Conservation (phyloP, 37 sponge, comb jelly and placozoan species). For the Eunapius fragilis region DNA sequence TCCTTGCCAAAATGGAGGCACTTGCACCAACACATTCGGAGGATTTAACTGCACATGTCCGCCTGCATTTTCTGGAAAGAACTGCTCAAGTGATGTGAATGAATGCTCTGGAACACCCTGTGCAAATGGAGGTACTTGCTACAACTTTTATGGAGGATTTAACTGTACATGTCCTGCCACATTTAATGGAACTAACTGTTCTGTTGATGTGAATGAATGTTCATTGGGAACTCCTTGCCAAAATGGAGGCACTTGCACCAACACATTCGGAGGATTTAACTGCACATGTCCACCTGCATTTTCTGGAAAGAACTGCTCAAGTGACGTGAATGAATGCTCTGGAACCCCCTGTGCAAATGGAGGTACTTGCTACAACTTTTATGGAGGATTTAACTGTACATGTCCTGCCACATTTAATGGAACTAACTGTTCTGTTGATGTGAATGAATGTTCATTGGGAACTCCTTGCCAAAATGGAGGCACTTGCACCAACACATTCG, state of each 20-base stretch:
- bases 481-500: not conserved
- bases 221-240: not conserved
- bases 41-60: conserved; percentile 34
- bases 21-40: conserved; percentile 27
- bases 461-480: conserved; percentile 41
- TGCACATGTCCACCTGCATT: conserved; percentile 11
- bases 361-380: conserved; percentile 26
- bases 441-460: conserved; percentile 12
- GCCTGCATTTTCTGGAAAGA: conserved; percentile 2
- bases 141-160: conserved; percentile 22
- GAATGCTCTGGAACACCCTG: conserved; percentile 17
- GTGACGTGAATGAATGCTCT: not conserved
- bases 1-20: conserved; percentile 29
- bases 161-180: conserved; percentile 16
- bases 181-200: conserved; percentile 15
- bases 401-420: conserved; percentile 49
- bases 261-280: conserved; percentile 8
- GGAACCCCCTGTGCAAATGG: conserved; percentile 34
- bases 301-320: conserved; percentile 15
- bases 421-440: conserved; percentile 15
- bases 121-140: conserved; percentile 31
- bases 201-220: conserved; percentile 37
- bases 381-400: conserved; percentile 20
- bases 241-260: conserved; percentile 24
- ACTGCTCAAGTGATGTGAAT: conserved; percentile 16